Percentiles rank a stretch among this genome's conserved stretches.
Evolutionary conservation across 1,140 invertebrate species (phyloP).

Genomic region (Aphaenogaster ashmeadi): DNA sequence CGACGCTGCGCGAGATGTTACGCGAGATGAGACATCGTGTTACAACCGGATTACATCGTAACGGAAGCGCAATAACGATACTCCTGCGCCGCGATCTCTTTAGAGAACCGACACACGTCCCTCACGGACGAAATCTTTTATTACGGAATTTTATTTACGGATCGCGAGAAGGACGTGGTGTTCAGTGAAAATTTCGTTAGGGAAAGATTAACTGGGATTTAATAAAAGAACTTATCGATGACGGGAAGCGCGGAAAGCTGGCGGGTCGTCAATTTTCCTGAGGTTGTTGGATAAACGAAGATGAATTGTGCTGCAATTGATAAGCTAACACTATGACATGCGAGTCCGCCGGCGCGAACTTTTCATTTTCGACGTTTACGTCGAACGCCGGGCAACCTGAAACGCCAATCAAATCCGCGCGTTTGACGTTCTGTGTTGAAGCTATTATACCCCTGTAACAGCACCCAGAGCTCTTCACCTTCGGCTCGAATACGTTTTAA

Average conservation of each 20-base stretch:
- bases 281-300: constrained; percentile 24
- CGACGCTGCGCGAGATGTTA: constrained; percentile 40
- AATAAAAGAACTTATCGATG: background rate
- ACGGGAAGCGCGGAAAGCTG: background rate
- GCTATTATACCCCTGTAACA: constrained; percentile 60
- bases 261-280: background rate
- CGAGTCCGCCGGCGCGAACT: background rate
- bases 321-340: constrained; percentile 46
- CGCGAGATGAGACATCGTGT: constrained; percentile 54
- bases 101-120: background rate
- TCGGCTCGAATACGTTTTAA: constrained; percentile 65
- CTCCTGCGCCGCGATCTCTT: background rate
- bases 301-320: constrained; percentile 43
- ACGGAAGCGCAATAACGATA: constrained; percentile 37
- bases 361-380: constrained; percentile 60
- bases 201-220: background rate
- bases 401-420: constrained; percentile 64
- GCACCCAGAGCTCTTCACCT: constrained; percentile 30
- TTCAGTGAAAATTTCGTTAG: background rate
- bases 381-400: constrained; percentile 39
- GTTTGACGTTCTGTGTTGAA: constrained; percentile 16
- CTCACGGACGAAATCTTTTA: background rate
- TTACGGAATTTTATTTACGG: background rate
- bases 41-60: constrained; percentile 53
- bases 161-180: background rate